A percentile compares a stretch with the other conserved stretches of the same genome.
phyloP scores from a whole-genome alignment of 2,113 vertebrate species.

The Crocuta crocuta region DNA sequence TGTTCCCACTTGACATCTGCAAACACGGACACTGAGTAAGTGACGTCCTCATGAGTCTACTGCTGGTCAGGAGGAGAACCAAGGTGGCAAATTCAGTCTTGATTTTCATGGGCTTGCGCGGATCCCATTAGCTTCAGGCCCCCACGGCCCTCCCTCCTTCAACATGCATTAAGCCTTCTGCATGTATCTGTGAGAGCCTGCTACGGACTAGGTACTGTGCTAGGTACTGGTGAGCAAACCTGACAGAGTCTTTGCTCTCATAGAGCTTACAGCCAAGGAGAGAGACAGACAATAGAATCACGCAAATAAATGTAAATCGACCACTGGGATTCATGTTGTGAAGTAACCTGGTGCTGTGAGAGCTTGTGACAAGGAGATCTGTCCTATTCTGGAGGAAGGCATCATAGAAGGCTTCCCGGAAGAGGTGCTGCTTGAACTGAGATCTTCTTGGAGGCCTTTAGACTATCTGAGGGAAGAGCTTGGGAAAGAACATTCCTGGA shows the following conservation, averaged over 20 bases:
- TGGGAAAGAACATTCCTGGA: conserved; percentile 20
- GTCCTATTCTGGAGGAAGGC: background rate
- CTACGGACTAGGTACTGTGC: background rate
- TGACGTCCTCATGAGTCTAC: background rate
- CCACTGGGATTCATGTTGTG: background rate
- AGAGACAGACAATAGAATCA: background rate
- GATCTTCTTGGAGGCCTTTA: background rate
- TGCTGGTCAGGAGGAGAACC: background rate
- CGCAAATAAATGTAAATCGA: background rate
- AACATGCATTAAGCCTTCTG: background rate
- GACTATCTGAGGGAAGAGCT: background rate
- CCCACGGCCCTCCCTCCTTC: background rate
- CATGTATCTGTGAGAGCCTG: background rate
- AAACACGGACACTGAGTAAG: background rate
- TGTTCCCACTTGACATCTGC: background rate
- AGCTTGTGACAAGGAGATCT: background rate
- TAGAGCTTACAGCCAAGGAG: background rate
- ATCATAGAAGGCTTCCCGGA: background rate
- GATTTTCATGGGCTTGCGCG: background rate
- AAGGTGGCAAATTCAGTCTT: background rate
- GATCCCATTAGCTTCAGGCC: background rate
- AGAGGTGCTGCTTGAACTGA: background rate
- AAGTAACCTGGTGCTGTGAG: background rate
- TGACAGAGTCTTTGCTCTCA: background rate
- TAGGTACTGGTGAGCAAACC: background rate